Conservation (phyloP, 2,113 vertebrate species). For the Dromas ardeola region DNA sequence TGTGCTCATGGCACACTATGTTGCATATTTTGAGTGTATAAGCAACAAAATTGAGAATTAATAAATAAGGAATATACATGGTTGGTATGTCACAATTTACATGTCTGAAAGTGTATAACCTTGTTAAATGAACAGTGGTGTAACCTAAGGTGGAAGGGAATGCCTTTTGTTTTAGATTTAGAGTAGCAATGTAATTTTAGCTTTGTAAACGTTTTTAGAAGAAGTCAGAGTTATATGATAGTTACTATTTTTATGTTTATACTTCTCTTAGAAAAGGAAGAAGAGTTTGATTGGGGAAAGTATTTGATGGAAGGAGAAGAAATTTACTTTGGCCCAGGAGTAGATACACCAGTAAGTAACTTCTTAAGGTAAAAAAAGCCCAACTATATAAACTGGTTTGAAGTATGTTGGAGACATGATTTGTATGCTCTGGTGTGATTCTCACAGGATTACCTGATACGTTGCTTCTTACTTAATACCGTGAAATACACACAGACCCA, state of each 20-base stretch:
- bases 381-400: background rate
- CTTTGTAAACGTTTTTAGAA: background rate
- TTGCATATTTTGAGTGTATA: background rate
- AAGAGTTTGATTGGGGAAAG: constrained; percentile 92
- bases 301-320: constrained; percentile 95
- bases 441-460: background rate
- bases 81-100: background rate
- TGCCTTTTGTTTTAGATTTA: background rate
- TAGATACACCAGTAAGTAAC: constrained; percentile 90
- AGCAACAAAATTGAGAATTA: background rate
- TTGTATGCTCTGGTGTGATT: background rate
- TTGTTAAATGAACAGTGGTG: background rate
- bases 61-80: background rate
- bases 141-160: background rate
- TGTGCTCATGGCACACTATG: background rate
- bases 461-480: background rate
- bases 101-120: background rate
- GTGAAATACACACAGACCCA: background rate
- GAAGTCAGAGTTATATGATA: background rate
- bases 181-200: background rate
- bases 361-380: background rate
- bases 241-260: constrained; percentile 11
- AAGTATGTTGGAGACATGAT: background rate
- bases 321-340: constrained; percentile 78
- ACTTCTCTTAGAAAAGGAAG: constrained; percentile 80